Percentiles rank a stretch among this genome's conserved stretches.
phyloP scores from a whole-genome alignment of 2,797 vertebrate species.

The Brachyalestes nurse region DNA sequence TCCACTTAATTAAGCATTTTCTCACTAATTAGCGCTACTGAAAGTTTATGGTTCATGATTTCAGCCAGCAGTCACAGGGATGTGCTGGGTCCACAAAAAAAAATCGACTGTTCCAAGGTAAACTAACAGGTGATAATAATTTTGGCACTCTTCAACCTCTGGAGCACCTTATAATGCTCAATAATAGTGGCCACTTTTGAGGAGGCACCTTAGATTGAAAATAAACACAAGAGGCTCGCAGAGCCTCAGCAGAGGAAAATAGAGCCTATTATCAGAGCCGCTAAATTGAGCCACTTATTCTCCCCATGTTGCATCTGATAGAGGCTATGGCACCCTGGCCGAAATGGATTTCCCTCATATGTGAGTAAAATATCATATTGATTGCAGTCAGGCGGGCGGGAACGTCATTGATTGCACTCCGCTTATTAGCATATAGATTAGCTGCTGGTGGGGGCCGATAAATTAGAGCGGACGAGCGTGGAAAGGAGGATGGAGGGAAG shows the following conservation, averaged over 20 bases:
- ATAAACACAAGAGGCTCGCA: slow-evolving; percentile 8
- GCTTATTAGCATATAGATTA: slow-evolving; percentile 87
- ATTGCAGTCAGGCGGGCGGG: slow-evolving; percentile 75
- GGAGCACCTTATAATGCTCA: slow-evolving; percentile 19
- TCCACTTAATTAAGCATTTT: slow-evolving; percentile 21
- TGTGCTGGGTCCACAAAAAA: neutral
- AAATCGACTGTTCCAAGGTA: neutral
- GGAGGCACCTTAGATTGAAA: slow-evolving; percentile 39
- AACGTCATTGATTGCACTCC: slow-evolving; percentile 81
- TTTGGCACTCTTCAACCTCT: slow-evolving; percentile 4
- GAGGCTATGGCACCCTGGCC: slow-evolving; percentile 59
- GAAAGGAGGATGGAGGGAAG: slow-evolving; percentile 14
- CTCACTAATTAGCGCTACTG: slow-evolving; percentile 1
- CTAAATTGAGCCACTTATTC: slow-evolving; percentile 70
- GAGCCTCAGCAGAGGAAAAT: slow-evolving; percentile 49
- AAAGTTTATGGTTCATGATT: neutral
- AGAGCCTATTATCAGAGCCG: slow-evolving; percentile 57
- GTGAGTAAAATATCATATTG: slow-evolving; percentile 73
- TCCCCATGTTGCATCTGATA: slow-evolving; percentile 55
- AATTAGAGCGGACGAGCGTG: slow-evolving; percentile 51
- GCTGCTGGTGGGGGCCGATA: slow-evolving; percentile 67
- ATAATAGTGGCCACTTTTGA: slow-evolving; percentile 12
- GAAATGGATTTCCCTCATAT: slow-evolving; percentile 74
- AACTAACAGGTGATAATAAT: slow-evolving; percentile 5
- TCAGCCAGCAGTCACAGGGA: neutral